These are phyloP conservation scores for Nipponacmea schrenckii DNA, from an alignment of 2,888 invertebrate species.

Conservation along the genomic window DNA sequence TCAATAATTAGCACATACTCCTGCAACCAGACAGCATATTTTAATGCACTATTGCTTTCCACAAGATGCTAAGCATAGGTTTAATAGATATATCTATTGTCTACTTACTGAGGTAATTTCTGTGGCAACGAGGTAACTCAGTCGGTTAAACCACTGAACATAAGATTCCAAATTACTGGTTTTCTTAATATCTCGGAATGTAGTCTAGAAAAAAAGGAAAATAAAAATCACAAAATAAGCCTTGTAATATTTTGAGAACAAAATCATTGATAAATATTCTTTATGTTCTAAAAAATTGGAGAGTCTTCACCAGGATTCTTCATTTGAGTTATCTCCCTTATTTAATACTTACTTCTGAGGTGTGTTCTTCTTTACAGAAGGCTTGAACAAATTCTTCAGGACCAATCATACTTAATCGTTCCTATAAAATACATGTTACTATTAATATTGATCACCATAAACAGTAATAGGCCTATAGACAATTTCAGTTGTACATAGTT, in stretches of 20 bases:
- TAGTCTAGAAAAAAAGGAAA: constrained; percentile 27
- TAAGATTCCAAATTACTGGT: constrained; percentile 95
- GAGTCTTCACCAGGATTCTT: too few relatives aligned
- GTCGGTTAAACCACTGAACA: constrained; percentile 96
- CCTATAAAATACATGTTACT: constrained; percentile 63
- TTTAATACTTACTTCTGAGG: constrained; percentile 35
- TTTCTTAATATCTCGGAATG: constrained; percentile 82
- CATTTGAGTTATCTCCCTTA: neutral
- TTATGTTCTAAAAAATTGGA: too few relatives aligned
- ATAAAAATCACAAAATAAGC: neutral
- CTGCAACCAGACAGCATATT: neutral
- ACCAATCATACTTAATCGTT: constrained; percentile 92
- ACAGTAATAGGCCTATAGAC: neutral
- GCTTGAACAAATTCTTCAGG: constrained; percentile 98
- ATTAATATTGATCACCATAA: neutral
- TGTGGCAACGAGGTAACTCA: constrained; percentile 94
- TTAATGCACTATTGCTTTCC: neutral
- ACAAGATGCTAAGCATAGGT: too few relatives aligned
- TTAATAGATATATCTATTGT: too few relatives aligned
- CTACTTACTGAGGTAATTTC: constrained; percentile 88
- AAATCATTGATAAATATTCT: too few relatives aligned
- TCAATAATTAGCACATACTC: neutral
- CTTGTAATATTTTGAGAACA: too few relatives aligned
- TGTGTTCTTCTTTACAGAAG: constrained; percentile 71
- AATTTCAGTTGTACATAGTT: neutral